Evolutionary conservation across 2,888 invertebrate species (phyloP).

Genomic region (Torymus aiolomorphi): DNA sequence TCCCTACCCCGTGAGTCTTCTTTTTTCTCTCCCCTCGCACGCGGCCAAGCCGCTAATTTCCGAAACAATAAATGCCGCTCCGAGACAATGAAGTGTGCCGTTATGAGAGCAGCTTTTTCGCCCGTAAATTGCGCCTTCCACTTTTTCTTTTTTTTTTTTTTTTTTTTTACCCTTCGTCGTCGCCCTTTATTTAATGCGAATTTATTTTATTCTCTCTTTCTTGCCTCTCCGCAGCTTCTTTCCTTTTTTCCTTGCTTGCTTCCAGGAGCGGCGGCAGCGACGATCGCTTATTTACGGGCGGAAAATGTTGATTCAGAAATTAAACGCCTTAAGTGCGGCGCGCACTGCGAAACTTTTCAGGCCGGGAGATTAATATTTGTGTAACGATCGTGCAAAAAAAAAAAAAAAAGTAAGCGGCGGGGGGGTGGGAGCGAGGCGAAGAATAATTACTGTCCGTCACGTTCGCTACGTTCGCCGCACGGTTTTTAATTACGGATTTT

Average conservation of each 20-base stretch:
- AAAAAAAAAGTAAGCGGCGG: too few relatives aligned
- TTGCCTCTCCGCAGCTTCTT: background rate
- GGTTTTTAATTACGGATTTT: conserved; percentile 57
- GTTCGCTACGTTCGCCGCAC: conserved; percentile 38
- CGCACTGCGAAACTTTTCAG: conserved; percentile 2
- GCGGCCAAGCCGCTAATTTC: conserved; percentile 49
- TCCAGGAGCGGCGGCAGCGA: background rate
- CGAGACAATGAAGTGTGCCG: conserved; percentile 52
- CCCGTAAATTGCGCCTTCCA: conserved; percentile 49
- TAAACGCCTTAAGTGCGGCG: conserved; percentile 25
- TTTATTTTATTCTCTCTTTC: conserved; percentile 33
- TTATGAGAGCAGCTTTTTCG: conserved; percentile 45
- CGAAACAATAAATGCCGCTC: conserved; percentile 55
- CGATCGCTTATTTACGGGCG: conserved; percentile 44
- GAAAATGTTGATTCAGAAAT: conserved; percentile 56
- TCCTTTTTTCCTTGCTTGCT: too few relatives aligned
- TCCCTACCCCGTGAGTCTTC: background rate
- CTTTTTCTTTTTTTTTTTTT: background rate
- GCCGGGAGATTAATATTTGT: conserved; percentile 55
- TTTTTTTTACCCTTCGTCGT: background rate
- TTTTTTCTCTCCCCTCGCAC: background rate
- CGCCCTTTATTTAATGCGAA: conserved; percentile 50
- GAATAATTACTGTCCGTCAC: conserved; percentile 57
- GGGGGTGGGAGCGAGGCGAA: background rate
- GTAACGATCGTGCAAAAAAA: conserved; percentile 46